Base-by-base conservation (phyloP, 2,113 vertebrate species). In the Phyllostomus discolor region DNA sequence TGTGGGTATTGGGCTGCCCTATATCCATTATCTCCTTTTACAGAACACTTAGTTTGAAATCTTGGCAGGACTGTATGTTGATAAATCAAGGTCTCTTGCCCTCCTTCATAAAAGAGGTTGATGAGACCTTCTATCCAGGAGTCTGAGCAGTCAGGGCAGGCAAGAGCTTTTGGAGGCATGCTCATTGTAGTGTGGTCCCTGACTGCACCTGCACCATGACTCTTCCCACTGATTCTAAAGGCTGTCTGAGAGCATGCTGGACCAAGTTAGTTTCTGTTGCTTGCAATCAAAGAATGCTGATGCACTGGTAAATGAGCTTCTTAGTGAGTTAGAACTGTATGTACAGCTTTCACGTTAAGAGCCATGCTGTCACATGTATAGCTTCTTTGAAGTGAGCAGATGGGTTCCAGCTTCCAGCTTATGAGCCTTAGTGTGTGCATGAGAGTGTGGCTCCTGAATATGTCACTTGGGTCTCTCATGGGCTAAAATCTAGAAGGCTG, bases 171-270 rank as follows among this genome's bases (percentile, higher is more conserved):
- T 31, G 17, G 59, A 41, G 7, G 46, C 26, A 15, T 9, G 2
- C 31, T n/a, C 52, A 35, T 26, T 81, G 64, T 14, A 82, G 52
- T 41, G 24, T 12, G n/a, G 35, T 46, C 38, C 20, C 26, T 35
- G 46, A 64, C 35, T 26, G 57, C 2, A 84, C 2, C 43, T 52
- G 19, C 4, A 4, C n/a, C n/a, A 59, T 1, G 5, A 1, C 1
- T 67, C 59, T 70, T n/a, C 11, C 31, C 3, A 1, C 26, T 31
- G 78, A 38, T 10, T 54, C 46, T 52, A 9, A 54, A 52, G 64
- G 10, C 31, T 70, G 1, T 66, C 35, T 54, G 62, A 83, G 46
- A 35, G 2, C 4, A 10, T 33, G 17, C 10, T 59, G 14, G 10
- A 10, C 50, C 4, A 2, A 31, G 16, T 73, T 73, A 2, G 43